Base-by-base conservation (phyloP, 2,888 invertebrate genomes). In the Anorthoa munda region DNA sequence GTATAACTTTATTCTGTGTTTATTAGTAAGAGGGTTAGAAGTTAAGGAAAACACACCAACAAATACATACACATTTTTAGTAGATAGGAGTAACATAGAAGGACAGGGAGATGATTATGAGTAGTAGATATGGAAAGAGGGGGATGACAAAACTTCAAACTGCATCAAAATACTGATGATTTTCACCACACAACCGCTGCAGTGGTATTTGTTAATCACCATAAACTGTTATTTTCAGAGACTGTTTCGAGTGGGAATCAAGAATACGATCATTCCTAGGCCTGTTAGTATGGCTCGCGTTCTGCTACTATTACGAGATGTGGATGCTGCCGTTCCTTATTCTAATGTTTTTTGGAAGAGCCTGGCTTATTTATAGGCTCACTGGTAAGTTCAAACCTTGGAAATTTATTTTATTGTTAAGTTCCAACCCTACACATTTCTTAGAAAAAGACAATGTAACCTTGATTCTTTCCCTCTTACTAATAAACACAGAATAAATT, bases 181-280 rank as follows among this genome's bases (percentile, higher is more conserved):
- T 51, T n/a, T n/a, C 51, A 11, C 51, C n/a, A 51, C n/a, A 51
- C 51, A 51, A 50, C 1, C n/a, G 5, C 11, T n/a, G 26, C 3
- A 26, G 9, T 12, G 5, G 9, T 55, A 12, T 26, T 21, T 7
- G 13, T 48, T 48, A 12, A 21, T n/a, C 39, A 11, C 7, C 1
- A 23, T 13, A 3, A 15, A 48, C 65, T 82, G 1, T 75, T 13
- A 0, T 87, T 96, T 94, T 13, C 93, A 98, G 98, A 96, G 99
- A 99, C 93, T 99, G 99, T 93, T 99, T 99, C 91, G 98, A 99
- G 94, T 99, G 99, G 99, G 99, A 99, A 91, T 99, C 98, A 9
- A 98, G 98, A 69, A 92, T 98, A 55, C 97, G 98, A 84, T 99
- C 99, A 83, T 97, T 98, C 85, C 94, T 98, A 58, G 99, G 99